Evolutionary conservation across 2,797 vertebrate species (phyloP).

Genomic region (Sebastes minor): DNA sequence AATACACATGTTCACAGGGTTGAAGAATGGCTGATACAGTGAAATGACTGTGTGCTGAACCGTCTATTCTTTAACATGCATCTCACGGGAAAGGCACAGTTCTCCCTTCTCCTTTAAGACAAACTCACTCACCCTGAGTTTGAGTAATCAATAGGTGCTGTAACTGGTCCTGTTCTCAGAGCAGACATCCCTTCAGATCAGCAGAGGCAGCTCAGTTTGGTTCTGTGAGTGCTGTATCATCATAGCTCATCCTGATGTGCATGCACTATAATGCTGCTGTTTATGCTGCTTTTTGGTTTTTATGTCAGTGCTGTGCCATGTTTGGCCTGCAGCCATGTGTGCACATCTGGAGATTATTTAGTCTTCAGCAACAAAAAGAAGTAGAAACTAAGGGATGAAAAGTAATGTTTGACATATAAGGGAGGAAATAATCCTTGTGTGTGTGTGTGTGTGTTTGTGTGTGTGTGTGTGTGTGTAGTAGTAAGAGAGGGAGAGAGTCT

Average conservation of each 20-base stretch:
- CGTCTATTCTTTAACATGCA: constrained; percentile 18
- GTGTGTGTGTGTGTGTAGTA: background rate
- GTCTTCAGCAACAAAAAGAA: background rate
- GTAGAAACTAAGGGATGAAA: background rate
- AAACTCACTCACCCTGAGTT: constrained; percentile 69
- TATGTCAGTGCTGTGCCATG: background rate
- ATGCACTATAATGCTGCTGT: constrained; percentile 1
- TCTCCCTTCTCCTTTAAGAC: constrained; percentile 44
- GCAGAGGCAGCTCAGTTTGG: constrained; percentile 32
- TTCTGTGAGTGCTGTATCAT: constrained; percentile 55
- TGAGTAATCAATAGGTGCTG: constrained; percentile 68
- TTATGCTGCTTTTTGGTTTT: background rate
- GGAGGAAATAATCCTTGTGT: background rate
- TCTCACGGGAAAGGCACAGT: background rate
- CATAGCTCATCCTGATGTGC: constrained; percentile 17
- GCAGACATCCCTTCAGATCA: constrained; percentile 46
- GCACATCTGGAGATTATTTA: background rate
- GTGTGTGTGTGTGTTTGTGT: background rate
- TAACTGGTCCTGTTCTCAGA: constrained; percentile 32
- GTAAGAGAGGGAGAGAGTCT: constrained; percentile 14
- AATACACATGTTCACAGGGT: constrained; percentile 18
- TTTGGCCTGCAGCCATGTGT: background rate
- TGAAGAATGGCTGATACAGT: constrained; percentile 40
- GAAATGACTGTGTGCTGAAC: constrained; percentile 27
- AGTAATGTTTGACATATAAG: background rate